A percentile compares a stretch with the other conserved stretches of the same genome.
These are phyloP conservation scores for Isoperla grammatica DNA, from an alignment of 2,888 invertebrate species.

Conservation along the genomic window DNA sequence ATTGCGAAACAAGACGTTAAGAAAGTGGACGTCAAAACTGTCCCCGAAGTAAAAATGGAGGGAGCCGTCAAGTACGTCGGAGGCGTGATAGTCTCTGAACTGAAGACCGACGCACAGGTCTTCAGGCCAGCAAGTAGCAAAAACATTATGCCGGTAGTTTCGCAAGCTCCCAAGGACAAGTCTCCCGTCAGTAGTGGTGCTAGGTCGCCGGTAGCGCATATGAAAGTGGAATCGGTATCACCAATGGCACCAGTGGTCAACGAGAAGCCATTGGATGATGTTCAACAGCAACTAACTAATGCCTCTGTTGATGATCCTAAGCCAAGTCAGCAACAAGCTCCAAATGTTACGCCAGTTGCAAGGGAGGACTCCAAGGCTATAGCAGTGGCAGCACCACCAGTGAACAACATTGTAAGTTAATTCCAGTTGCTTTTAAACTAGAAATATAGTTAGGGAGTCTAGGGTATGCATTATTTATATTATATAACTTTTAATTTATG, in stretches of 20 bases:
- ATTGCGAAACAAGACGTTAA: no score
- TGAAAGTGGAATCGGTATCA: no score
- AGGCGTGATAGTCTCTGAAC: slow-evolving; percentile 3
- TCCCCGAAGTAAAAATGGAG: not conserved
- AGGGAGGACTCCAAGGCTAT: no score
- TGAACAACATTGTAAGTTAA: no score
- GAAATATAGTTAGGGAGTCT: no score
- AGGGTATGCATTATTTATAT: no score
- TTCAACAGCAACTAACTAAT: not conserved
- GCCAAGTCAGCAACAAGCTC: not conserved
- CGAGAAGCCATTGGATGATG: no score
- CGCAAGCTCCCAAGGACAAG: not conserved
- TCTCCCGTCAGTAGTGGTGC: not conserved
- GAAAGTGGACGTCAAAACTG: not conserved
- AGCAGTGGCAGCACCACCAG: no score
- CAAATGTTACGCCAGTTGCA: not conserved
- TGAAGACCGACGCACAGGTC: slow-evolving; percentile 5
- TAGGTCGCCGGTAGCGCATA: no score
- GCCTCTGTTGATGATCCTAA: not conserved
- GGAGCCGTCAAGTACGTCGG: not conserved
- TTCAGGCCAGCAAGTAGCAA: not conserved
- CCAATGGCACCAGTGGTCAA: no score
- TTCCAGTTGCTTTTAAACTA: no score
- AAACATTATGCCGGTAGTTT: not conserved
- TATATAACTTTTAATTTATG: no score